A percentile compares a stretch with the other conserved stretches of the same genome.
Conservation (phyloP, 2,113 vertebrate species). For the Geococcyx californianus region DNA sequence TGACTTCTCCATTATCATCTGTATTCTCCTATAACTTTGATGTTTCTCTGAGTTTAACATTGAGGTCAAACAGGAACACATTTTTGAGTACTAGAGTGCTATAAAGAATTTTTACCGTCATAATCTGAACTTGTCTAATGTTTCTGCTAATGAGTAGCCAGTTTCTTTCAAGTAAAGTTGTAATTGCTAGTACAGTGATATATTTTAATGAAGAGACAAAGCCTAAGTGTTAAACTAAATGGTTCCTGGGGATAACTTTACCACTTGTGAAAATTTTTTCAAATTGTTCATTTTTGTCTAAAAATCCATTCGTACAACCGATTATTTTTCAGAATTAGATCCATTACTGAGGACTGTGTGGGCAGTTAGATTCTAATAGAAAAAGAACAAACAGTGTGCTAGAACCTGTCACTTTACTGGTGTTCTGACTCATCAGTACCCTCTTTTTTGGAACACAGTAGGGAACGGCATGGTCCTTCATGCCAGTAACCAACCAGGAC, state of each 20-base stretch:
- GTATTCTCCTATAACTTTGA: accelerated
- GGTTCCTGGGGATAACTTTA: background rate
- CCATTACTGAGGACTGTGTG: background rate
- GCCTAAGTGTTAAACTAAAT: background rate
- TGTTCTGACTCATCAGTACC: background rate
- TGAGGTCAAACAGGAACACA: background rate
- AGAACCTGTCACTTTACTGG: background rate
- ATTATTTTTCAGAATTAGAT: background rate
- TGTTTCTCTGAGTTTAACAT: background rate
- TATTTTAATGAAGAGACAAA: background rate
- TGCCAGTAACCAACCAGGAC: background rate
- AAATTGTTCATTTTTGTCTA: background rate
- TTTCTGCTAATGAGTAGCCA: background rate
- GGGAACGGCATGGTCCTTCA: background rate
- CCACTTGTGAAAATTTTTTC: background rate
- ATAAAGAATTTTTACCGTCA: background rate
- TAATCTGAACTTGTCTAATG: background rate
- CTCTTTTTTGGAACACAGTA: background rate
- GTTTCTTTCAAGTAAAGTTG: background rate
- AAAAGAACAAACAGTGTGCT: background rate
- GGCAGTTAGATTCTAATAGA: background rate
- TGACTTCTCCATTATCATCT: background rate
- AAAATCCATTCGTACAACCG: background rate
- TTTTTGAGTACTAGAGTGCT: background rate
- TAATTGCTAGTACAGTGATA: background rate